phyloP scores from a whole-genome alignment of 2,888 invertebrate genomes.

The Acanthosoma haemorrhoidale region DNA sequence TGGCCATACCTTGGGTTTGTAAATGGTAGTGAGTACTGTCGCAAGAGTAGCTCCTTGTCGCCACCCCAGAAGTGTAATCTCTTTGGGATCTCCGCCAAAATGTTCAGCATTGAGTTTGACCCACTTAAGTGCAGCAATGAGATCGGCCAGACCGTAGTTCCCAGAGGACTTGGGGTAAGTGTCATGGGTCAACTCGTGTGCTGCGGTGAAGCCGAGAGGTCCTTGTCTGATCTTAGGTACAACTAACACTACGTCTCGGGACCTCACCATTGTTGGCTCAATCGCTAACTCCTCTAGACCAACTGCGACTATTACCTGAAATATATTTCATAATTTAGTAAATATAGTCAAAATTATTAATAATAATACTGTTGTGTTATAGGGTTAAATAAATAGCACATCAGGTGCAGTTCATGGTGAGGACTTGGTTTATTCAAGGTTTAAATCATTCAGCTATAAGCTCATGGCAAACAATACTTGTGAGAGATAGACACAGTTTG shows the following conservation, averaged over 20 bases:
- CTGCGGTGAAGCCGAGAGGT: conserved; percentile 67
- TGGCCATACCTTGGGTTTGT: conserved; percentile 40
- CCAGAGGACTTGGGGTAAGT: conserved; percentile 68
- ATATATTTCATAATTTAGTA: not conserved
- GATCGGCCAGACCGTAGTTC: conserved; percentile 79
- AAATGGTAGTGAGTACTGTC: conserved; percentile 56
- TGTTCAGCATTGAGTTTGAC: conserved; percentile 72
- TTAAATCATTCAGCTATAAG: no score
- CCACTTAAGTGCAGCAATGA: conserved; percentile 72
- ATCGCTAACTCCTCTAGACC: conserved; percentile 3
- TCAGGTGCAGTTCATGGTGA: no score
- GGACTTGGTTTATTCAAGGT: no score
- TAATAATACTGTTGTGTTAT: no score
- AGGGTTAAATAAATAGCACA: no score
- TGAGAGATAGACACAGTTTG: no score
- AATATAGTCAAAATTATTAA: no score
- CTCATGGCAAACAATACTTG: no score
- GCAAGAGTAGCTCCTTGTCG: conserved; percentile 79
- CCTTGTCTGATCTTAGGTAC: conserved; percentile 79
- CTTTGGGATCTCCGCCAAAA: conserved; percentile 73
- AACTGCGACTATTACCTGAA: conserved; percentile 17
- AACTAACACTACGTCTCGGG: conserved; percentile 75
- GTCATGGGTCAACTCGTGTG: conserved; percentile 62
- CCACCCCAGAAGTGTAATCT: conserved; percentile 78
- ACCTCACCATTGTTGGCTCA: not conserved